phyloP scores from a whole-genome alignment of 2,888 invertebrate genomes.

The Ormia ochracea region DNA sequence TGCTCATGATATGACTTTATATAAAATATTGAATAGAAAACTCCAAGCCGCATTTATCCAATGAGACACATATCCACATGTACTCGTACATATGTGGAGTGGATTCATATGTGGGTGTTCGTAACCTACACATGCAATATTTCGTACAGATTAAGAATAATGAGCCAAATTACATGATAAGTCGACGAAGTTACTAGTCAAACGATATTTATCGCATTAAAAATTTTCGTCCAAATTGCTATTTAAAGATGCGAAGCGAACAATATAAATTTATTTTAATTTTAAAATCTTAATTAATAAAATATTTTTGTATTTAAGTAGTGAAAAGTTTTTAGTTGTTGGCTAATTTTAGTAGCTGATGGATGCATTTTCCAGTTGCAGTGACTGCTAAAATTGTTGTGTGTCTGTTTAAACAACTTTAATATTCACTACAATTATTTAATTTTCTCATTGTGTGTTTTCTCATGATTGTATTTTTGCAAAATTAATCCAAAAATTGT shows the following conservation, averaged over 20 bases:
- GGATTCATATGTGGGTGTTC: neutral
- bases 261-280: neutral
- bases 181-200: neutral
- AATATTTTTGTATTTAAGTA: neutral
- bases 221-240: neutral
- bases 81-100: neutral
- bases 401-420: neutral
- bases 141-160: neutral
- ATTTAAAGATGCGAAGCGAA: neutral
- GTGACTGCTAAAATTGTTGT: neutral
- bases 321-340: too few relatives aligned
- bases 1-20: neutral
- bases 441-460: neutral
- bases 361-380: neutral
- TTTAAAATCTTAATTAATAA: neutral
- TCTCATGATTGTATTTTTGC: neutral
- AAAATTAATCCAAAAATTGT: neutral
- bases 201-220: neutral
- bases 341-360: neutral
- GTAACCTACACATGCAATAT: neutral
- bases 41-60: neutral
- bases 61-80: neutral
- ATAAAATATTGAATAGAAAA: neutral
- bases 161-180: neutral
- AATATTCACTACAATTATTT: slow-evolving; percentile 12